A percentile compares a stretch with the other conserved stretches of the same genome.
Conservation (phyloP, 64 coral and sea anemone species). For the Porites australiensis region DNA sequence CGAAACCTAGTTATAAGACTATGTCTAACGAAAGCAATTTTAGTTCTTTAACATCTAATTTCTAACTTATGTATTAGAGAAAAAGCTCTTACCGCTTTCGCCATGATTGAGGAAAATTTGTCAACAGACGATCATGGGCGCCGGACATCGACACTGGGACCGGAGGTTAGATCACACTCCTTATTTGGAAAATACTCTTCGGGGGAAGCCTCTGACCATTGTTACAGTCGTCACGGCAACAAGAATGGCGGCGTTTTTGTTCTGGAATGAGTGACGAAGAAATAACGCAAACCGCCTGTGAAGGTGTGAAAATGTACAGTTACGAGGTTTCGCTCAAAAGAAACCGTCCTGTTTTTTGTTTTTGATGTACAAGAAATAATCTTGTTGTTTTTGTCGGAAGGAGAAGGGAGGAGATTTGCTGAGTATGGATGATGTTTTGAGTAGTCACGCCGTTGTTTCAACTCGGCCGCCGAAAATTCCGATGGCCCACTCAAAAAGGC, state of each 20-base stretch:
- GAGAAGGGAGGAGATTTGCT: not conserved
- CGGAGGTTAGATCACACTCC: slow-evolving; percentile 4
- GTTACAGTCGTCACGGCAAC: slow-evolving; percentile 92
- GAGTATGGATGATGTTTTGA: slow-evolving; percentile 47
- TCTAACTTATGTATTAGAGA: not conserved
- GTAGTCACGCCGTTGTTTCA: slow-evolving; percentile 22
- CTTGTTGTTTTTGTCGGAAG: not conserved
- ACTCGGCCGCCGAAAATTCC: slow-evolving; percentile 73
- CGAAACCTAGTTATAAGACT: not conserved
- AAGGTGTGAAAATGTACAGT: slow-evolving; percentile 7
- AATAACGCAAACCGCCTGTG: slow-evolving; percentile 1
- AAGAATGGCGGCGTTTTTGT: slow-evolving; percentile 94
- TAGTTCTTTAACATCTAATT: not conserved
- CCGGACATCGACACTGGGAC: too few species aligned
- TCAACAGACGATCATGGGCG: not conserved
- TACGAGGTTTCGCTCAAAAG: not conserved
- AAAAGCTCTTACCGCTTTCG: slow-evolving; percentile 77
- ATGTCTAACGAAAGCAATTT: not conserved
- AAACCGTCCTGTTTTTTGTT: not conserved
- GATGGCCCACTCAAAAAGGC: slow-evolving; percentile 67
- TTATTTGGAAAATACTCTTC: slow-evolving; percentile 57
- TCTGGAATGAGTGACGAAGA: slow-evolving; percentile 72
- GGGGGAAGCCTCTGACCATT: slow-evolving; percentile 89
- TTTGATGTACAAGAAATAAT: not conserved
- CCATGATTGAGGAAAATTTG: slow-evolving; percentile 68